A percentile compares a stretch with the other conserved stretches of the same genome.
These are phyloP conservation scores for Rhagium mordax DNA, from an alignment of 2,888 invertebrate genomes.

Conservation along the genomic window DNA sequence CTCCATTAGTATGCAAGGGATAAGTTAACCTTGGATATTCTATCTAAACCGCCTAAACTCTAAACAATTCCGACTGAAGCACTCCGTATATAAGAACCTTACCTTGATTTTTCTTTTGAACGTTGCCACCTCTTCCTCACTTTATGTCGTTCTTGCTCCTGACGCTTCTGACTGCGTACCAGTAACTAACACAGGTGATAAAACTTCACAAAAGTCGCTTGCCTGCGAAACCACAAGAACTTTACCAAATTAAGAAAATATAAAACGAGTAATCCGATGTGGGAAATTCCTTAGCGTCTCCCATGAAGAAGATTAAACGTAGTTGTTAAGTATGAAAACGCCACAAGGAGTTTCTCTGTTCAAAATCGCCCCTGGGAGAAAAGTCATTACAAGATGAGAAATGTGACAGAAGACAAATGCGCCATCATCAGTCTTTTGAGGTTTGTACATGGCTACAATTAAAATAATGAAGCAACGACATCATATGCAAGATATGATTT, in stretches of 20 bases:
- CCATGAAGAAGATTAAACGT: slow-evolving; percentile 1
- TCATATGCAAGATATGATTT: slow-evolving; percentile 39
- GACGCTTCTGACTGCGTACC: background rate
- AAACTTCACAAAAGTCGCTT: background rate
- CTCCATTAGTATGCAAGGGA: too few relatives aligned
- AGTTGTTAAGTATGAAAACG: background rate
- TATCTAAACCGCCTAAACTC: too few relatives aligned
- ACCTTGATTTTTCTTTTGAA: too few relatives aligned
- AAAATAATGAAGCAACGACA: slow-evolving; percentile 62
- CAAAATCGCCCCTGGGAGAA: slow-evolving; percentile 36
- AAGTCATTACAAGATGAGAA: slow-evolving; percentile 50
- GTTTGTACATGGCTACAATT: slow-evolving; percentile 60
- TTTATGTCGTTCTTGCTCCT: too few relatives aligned
- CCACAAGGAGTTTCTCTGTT: background rate
- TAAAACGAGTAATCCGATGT: background rate
- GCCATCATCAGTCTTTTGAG: slow-evolving; percentile 57
- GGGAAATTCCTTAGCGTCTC: background rate
- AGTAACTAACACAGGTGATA: background rate
- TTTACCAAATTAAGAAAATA: background rate
- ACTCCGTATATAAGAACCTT: too few relatives aligned
- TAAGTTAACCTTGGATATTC: too few relatives aligned
- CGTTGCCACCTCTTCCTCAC: too few relatives aligned
- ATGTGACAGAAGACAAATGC: slow-evolving; percentile 58
- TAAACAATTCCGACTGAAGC: too few relatives aligned
- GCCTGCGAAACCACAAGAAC: background rate